phyloP scores from a whole-genome alignment of 2,797 vertebrate species.

The Hypotaenidia philippensis region DNA sequence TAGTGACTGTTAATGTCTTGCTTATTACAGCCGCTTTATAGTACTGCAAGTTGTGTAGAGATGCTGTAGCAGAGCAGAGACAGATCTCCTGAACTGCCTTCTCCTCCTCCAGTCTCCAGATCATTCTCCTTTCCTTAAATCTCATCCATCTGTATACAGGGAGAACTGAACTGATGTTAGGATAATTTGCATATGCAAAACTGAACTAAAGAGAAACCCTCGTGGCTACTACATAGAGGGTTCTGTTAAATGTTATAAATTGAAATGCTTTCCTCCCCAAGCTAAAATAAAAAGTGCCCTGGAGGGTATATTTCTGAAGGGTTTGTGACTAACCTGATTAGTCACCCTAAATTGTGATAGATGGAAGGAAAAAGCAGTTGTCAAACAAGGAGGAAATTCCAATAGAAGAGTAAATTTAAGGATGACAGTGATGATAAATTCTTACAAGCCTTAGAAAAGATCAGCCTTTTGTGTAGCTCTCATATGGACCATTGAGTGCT shows the following conservation, averaged over 20 bases:
- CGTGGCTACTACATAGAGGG: not conserved
- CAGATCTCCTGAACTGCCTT: not conserved
- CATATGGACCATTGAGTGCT: conserved; percentile 30
- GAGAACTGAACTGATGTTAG: not conserved
- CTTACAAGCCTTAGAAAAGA: conserved; percentile 59
- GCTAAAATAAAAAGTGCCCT: conserved; percentile 49
- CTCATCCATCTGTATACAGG: not conserved
- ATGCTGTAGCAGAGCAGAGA: not conserved
- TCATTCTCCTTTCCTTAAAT: conserved; percentile 3
- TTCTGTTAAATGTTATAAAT: conserved; percentile 38
- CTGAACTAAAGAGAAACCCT: conserved; percentile 16
- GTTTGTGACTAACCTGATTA: conserved; percentile 68
- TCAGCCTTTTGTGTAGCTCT: conserved; percentile 42
- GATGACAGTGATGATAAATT: conserved; percentile 68
- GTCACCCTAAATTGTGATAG: conserved; percentile 69
- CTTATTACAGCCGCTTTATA: not conserved
- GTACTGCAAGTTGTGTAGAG: not conserved
- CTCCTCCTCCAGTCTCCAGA: not conserved
- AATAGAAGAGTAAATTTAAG: conserved; percentile 65
- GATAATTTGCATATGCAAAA: conserved; percentile 50
- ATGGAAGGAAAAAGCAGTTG: conserved; percentile 68
- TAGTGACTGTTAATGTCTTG: not conserved
- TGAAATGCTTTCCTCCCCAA: conserved; percentile 52
- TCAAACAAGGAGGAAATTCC: conserved; percentile 70
- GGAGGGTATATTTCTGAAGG: conserved; percentile 56